These are phyloP conservation scores for Monochamus saltuarius DNA, from an alignment of 1,140 invertebrate species.

Conservation along the genomic window DNA sequence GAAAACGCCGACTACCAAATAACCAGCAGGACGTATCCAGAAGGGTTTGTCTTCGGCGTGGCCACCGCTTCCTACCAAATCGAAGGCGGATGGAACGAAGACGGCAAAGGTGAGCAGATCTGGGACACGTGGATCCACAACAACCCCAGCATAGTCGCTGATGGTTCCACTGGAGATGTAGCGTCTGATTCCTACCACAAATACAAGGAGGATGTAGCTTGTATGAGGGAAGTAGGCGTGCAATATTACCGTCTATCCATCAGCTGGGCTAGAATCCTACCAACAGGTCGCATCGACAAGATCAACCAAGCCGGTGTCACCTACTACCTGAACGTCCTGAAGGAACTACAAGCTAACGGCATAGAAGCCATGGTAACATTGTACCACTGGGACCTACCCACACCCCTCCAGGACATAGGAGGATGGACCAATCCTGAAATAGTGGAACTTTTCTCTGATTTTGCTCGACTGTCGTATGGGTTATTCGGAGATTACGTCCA, in stretches of 20 bases:
- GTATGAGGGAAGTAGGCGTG: slow-evolving; percentile 19
- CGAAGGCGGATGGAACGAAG: slow-evolving; percentile 5
- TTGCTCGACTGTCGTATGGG: slow-evolving; percentile 42
- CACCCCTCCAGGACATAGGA: slow-evolving; percentile 9
- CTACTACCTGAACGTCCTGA: slow-evolving; percentile 66
- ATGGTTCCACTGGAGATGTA: slow-evolving; percentile 22
- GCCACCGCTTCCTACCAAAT: slow-evolving; percentile 13
- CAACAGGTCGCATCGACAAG: slow-evolving; percentile 46
- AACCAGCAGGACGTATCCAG: slow-evolving; percentile 1
- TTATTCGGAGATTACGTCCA: slow-evolving; percentile 24
- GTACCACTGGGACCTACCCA: slow-evolving; percentile 16
- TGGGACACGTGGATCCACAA: slow-evolving; percentile 13
- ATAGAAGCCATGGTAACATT: slow-evolving; percentile 11
- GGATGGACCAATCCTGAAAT: slow-evolving; percentile 42
- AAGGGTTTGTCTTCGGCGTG: slow-evolving; percentile 3
- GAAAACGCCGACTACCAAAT: slow-evolving; percentile 10
- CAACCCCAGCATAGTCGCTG: slow-evolving; percentile 7
- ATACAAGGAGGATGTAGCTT: slow-evolving; percentile 23
- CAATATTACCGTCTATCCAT: slow-evolving; percentile 57
- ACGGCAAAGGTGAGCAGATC: slow-evolving; percentile 11
- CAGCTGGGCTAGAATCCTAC: slow-evolving; percentile 57
- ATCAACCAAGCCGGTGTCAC: slow-evolving; percentile 62
- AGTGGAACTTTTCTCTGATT: slow-evolving; percentile 37
- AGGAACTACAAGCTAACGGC: slow-evolving; percentile 12
- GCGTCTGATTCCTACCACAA: slow-evolving; percentile 26